Percentiles rank a stretch among this genome's conserved stretches.
phyloP scores from a whole-genome alignment of 2,888 invertebrate genomes.

The Chymomyza amoena region DNA sequence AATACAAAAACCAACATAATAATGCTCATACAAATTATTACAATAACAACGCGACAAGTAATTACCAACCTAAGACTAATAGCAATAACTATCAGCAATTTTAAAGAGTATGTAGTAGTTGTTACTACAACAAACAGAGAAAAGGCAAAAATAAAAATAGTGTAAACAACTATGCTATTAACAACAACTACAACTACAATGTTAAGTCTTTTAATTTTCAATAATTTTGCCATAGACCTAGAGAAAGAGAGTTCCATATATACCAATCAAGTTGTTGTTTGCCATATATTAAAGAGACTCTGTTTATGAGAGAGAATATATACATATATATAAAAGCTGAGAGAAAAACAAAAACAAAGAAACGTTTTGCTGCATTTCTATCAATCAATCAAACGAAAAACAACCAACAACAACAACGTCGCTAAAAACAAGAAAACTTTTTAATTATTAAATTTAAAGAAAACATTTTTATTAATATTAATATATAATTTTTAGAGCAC shows the following conservation, averaged over 20 bases:
- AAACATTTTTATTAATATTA: background rate
- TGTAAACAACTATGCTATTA: background rate
- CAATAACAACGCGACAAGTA: conserved; percentile 75
- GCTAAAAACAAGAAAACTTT: conserved; percentile 71
- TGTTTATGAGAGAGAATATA: conserved; percentile 1
- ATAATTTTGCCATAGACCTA: conserved; percentile 46
- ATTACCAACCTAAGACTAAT: conserved; percentile 78
- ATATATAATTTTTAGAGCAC: background rate
- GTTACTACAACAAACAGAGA: conserved; percentile 47
- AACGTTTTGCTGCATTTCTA: conserved; percentile 63
- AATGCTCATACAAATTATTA: conserved; percentile 77
- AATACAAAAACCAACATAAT: conserved; percentile 77
- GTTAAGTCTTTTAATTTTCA: background rate
- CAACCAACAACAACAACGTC: conserved; percentile 45
- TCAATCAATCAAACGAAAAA: conserved; percentile 35
- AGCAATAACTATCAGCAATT: conserved; percentile 76
- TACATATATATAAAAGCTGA: conserved; percentile 44
- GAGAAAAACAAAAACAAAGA: conserved; percentile 66
- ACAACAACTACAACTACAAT: conserved; percentile 3
- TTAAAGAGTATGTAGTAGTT: conserved; percentile 52
- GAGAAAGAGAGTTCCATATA: conserved; percentile 8
- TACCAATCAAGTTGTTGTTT: conserved; percentile 53
- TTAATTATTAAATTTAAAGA: conserved; percentile 39
- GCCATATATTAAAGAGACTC: conserved; percentile 50
- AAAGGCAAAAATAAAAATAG: conserved; percentile 32